Base-by-base conservation (phyloP, 2,888 invertebrate species). In the Drosophila rubida region DNA sequence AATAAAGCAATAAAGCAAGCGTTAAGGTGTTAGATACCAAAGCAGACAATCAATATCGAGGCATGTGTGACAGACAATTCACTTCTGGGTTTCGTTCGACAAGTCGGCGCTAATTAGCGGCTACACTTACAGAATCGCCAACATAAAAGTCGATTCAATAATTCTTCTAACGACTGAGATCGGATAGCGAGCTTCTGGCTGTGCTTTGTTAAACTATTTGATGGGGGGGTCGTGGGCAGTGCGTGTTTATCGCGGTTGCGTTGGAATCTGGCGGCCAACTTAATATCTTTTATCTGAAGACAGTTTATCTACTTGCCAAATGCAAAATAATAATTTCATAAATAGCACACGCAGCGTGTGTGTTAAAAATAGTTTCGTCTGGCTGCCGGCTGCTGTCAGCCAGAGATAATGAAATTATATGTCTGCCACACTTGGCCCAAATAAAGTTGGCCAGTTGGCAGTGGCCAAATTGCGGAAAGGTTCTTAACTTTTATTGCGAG, bases 1-100 rank as follows among this genome's bases (percentile, higher is more conserved):
- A 58, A 44, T 54, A 53, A 53, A 58, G 68, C 66, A 58, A 44
- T 54, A 53, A 53, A 49, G 61, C 48, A 67, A 75, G 57, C 66
- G 49, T 60, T 50, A 49, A 78, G 66, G 81, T 78, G 75, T 84
- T 78, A 70, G 70, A 49, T 59, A 54, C 41, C 63, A 51, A 51
- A 39, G 23, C 66, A 57, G 46, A 72, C 65, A 66, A 49, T 60
- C 37, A 67, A 50, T 70, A 54, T 11, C 19, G 35, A 19, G 16
- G 35, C n/a, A 39, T 46, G 23, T 22, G 50, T 55, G 49, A 35
- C 39, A 32, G 11, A n/a, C 51, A 62, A 54, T 32, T 16, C 11
- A 45, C 30, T 74, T 60, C 48, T 63, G 25, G 54, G 35, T 49
- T 62, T 39, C n/a, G 35, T 22, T 27, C 14, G 45, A 37, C 57